A percentile compares a stretch with the other conserved stretches of the same genome.
Conservation (phyloP, 2,888 invertebrate species). For the Toxonevra muliebris region DNA sequence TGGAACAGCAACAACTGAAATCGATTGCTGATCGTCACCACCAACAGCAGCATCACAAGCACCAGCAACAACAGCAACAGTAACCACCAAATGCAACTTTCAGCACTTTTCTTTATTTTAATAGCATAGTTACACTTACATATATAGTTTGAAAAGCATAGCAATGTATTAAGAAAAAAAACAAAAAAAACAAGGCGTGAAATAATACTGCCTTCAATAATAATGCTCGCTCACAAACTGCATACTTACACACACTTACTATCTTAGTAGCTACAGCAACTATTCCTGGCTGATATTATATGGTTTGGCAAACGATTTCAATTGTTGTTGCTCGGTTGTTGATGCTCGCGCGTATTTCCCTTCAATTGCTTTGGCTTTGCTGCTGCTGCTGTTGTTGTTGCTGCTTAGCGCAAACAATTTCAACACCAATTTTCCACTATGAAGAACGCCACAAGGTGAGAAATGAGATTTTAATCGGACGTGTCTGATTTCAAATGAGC, state of each 20-base stretch:
- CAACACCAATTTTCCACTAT: conserved; percentile 37
- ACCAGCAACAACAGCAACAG: neutral
- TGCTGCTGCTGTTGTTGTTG: conserved; percentile 10
- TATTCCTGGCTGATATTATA: conserved; percentile 7
- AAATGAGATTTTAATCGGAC: conserved; percentile 66
- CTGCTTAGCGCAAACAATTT: conserved; percentile 4
- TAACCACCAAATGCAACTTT: neutral
- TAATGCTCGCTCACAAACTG: conserved; percentile 21
- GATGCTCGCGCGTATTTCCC: neutral
- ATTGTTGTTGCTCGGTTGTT: conserved; percentile 6
- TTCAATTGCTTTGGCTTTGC: neutral
- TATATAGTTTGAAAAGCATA: too few relatives aligned
- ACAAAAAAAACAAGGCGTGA: conserved; percentile 57
- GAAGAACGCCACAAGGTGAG: conserved; percentile 59
- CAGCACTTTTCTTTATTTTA: neutral
- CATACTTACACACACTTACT: too few relatives aligned
- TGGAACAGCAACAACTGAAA: too few relatives aligned
- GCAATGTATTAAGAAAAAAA: too few relatives aligned
- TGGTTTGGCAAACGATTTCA: neutral
- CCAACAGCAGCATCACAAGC: too few relatives aligned
- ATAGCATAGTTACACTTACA: too few relatives aligned
- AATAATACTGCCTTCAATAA: conserved; percentile 44
- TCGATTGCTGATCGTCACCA: too few relatives aligned
- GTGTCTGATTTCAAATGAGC: conserved; percentile 66
- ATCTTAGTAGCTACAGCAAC: neutral